Conservation (phyloP, 2,797 vertebrate genomes). For the Tarsius wallacei region DNA sequence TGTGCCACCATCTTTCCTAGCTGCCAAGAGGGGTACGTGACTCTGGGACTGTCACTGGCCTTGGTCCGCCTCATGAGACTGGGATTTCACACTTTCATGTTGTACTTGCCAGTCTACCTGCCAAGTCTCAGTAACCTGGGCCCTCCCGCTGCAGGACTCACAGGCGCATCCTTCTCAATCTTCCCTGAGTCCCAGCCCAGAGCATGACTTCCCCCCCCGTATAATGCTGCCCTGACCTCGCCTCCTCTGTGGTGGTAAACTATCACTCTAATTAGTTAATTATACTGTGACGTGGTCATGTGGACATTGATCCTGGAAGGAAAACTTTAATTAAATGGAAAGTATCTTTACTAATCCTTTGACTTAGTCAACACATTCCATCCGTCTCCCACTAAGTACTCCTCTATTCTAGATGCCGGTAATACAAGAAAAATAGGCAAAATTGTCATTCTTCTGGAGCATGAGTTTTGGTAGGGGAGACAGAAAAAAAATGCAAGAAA, state of each 20-base stretch:
- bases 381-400: rapidly evolving
- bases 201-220: background rate
- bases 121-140: background rate
- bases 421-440: background rate
- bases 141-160: rapidly evolving
- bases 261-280: background rate
- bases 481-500: background rate
- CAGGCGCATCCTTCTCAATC: background rate
- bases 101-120: rapidly evolving
- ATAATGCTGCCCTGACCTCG: background rate
- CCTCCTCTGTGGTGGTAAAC: background rate
- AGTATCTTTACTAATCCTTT: background rate
- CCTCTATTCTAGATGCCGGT: background rate
- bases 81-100: rapidly evolving
- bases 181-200: background rate
- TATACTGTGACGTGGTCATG: too few species aligned
- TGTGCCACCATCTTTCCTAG: background rate
- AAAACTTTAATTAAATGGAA: background rate
- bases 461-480: background rate
- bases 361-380: too few species aligned
- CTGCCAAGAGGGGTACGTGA: background rate
- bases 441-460: rapidly evolving
- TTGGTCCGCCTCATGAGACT: background rate
- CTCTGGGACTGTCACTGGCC: background rate
- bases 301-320: background rate